These are phyloP conservation scores for Gavialis gangeticus DNA, from an alignment of 2,113 vertebrate species.

Conservation along the genomic window DNA sequence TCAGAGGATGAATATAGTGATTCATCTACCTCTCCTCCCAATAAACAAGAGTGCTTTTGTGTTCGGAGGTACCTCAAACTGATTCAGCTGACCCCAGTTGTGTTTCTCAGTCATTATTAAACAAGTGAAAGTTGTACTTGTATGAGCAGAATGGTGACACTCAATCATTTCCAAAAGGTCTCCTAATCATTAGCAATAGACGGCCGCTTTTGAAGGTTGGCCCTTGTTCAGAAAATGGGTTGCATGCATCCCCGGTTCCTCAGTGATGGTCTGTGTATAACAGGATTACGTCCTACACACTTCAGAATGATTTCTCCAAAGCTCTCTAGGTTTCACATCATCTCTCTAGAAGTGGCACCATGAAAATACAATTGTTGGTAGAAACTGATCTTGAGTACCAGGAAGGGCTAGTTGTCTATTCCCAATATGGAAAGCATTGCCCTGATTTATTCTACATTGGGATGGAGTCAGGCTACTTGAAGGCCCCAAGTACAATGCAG, in stretches of 20 bases:
- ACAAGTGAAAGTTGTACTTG: neutral
- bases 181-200: neutral
- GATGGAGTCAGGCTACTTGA: neutral
- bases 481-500: neutral
- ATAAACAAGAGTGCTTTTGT: neutral
- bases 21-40: neutral
- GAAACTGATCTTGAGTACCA: neutral
- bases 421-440: no score
- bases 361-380: neutral
- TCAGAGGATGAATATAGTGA: neutral
- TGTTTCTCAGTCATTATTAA: neutral
- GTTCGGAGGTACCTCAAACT: neutral
- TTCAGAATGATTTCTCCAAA: neutral
- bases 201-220: neutral
- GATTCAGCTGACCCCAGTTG: neutral
- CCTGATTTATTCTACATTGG: neutral
- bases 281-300: neutral
- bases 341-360: neutral
- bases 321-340: neutral
- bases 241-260: neutral
- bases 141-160: neutral
- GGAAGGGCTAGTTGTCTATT: neutral
- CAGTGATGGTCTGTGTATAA: neutral
- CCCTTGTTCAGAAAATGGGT: neutral
- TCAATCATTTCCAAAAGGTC: neutral